Evolutionary conservation across 1,140 invertebrate species (phyloP), one percentile per base, ranked within the genome.

Genomic region (Drosophila pectinifera): DNA sequence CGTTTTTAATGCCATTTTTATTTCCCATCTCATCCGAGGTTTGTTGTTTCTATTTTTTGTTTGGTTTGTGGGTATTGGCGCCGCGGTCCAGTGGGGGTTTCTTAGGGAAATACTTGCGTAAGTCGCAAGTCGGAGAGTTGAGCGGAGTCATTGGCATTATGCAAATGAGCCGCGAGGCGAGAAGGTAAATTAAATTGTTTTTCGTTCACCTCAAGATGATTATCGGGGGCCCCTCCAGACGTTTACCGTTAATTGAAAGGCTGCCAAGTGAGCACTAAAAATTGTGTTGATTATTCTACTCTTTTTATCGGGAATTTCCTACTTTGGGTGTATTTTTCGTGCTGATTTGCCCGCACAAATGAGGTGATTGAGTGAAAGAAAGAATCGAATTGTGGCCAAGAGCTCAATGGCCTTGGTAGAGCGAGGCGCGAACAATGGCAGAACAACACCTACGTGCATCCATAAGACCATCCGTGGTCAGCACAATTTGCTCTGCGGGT

Each of bases 241-340:
- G 57, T 83, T 89, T 73, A 88, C 83, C 76, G 83, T 88, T 89
- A 80, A 89, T 88, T 86, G 82, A 78, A 65, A 31, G 51, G 74
- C 39, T 64, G 73, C 51, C 34, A 51, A 57, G 56, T 56, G 48
- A 85, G 76, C 55, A 78, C 43, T 53, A 53, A 53, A 73, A 69
- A 70, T 59, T 56, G 31, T 67, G 42, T 68, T 68, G 67, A 46
- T 69, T 69, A 38, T 46, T 69, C 65, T 57, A 43, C 51, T 36
- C 26, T 57, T 64, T 57, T 16, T 31, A 22, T 49, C 8, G 34
- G 65, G 49, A 70, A 57, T 57, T 48, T 65, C 59, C 55, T 24
- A 36, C 28, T 36, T 39, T 64, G 39, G 14, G 14, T 36, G 2
- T 26, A 10, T 58, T 48, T 24, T 36, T 54, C 1, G 31, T 26